Base-by-base conservation (phyloP, 2,888 invertebrate species). In the Spatulosminthurus flaviceps region DNA sequence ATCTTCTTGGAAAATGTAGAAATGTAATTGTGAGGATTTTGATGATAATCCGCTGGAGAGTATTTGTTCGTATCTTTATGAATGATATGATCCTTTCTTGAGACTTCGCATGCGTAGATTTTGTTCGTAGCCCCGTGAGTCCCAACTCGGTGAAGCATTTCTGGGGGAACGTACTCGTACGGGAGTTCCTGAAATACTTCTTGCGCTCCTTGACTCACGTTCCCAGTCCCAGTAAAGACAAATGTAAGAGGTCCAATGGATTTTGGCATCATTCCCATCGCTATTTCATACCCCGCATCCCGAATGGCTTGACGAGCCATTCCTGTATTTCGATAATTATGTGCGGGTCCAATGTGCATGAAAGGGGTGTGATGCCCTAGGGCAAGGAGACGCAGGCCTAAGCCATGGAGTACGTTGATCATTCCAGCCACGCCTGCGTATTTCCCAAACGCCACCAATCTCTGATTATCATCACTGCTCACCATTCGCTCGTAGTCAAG, bases 361-460 rank as follows among this genome's bases (percentile, higher is more conserved):
- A 99, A 99, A 0, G 99, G 99, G 0, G 99, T 99, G 87, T 99
- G 99, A 88, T 99, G 98, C 0, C 99, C 99, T 28, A 99, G 89
- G 0, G 98, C 98, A 77, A 99, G 89, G 1, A 97, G 90, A 72
- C 99, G 90, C 43, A 99, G 90, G 0, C 99, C 99, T 67, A 99
- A 89, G 0, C 99, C 99, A 87, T 99, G 99, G 21, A 99, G 90
- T 86, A 99, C 98, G 88, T 99, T 98, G 77, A 99, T 94, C 93
- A 97, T 98, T 19, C 99, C 99, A 28, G 98, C 97, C 0, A 98
- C 96, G 0, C 99, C 92, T 0, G 99, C 99, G 89, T 98, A 99
- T 88, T 97, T 98, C 0, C 99, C 99, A 88, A 99, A 99, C 1
- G 98, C 98, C 4, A 99, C 99, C 64, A 97, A 93, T 16, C 99